Conservation (phyloP, 2,888 invertebrate species). For the Antheraea yamamai region DNA sequence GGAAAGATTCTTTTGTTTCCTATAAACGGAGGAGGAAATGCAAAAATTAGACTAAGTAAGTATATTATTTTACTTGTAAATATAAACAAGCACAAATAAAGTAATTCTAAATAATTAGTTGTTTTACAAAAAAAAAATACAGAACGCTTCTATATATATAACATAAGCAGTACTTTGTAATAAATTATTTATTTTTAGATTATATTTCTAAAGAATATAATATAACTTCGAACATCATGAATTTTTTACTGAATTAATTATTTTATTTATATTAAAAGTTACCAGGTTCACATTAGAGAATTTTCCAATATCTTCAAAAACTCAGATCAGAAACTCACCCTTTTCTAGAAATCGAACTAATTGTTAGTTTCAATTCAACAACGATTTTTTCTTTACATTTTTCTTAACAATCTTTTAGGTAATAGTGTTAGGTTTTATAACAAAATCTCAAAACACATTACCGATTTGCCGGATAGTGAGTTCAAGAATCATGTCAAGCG, state of each 20-base stretch:
- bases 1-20: constrained; percentile 68
- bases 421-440: no score
- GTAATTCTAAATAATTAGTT: not conserved
- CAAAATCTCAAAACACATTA: no score
- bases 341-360: not conserved
- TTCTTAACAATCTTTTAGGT: no score
- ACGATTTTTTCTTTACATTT: no score
- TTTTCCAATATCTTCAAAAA: not conserved
- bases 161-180: not conserved
- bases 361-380: not conserved
- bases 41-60: constrained; percentile 71
- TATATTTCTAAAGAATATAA: not conserved
- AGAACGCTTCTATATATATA: not conserved
- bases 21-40: constrained; percentile 72
- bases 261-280: not conserved
- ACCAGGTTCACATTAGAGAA: not conserved
- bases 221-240: not conserved
- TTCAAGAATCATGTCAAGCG: no score
- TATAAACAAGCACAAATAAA: not conserved
- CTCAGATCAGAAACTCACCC: not conserved
- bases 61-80: constrained; percentile 15
- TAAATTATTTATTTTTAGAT: no score
- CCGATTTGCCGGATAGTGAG: no score
- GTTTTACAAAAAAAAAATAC: not conserved
- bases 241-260: not conserved